Evolutionary conservation across 2,888 invertebrate genomes (phyloP), one percentile per base, ranked within the genome.

Genomic region (Drosophila ezoana): DNA sequence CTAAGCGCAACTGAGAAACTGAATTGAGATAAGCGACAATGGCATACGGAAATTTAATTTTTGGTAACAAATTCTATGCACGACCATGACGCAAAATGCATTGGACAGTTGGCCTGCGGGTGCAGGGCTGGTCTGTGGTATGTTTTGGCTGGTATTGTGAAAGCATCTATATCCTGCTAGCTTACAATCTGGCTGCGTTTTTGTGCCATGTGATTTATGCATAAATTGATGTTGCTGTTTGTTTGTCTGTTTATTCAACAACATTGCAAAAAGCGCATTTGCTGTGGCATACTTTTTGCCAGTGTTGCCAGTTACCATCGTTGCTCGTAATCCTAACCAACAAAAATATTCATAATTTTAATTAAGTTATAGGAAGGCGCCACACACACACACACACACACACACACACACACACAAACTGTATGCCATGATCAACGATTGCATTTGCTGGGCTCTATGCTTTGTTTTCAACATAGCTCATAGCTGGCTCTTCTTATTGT

Each of bases 291-390:
- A 54, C 74, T 63, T 79, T 45, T 49, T 60, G 76, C 23, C 41
- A 38, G 51, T 41, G 20, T 16, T 45, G 52, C 13, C 16, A 40
- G 35, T 41, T 23, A n/a, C 43, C 47, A 11, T 41, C 2, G 43
- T 16, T 35, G 16, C 23, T 20, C 47, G 14, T 51, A 51, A 45
- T 58, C 43, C 48, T 33, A 45, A 44, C 52, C 23, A 60, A 51
- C 54, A 43, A 79, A 76, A 81, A 69, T 73, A 73, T 64, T 77
- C 68, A 75, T 80, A 76, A 82, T 84, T 76, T 84, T 81, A 83
- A 87, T 87, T 84, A 76, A 84, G 76, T 81, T 79, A 76, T 79
- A 47, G 73, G 60, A 66, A 66, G 63, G 59, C 64, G 62, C 37
- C 51, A 58, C 68, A 58, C 61, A 64, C 68, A 71, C 48, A 49